Evolutionary conservation across 2,113 vertebrate species (phyloP), one percentile per base, ranked within the genome.

Genomic region (Rhinopomastus cyanomelas): DNA sequence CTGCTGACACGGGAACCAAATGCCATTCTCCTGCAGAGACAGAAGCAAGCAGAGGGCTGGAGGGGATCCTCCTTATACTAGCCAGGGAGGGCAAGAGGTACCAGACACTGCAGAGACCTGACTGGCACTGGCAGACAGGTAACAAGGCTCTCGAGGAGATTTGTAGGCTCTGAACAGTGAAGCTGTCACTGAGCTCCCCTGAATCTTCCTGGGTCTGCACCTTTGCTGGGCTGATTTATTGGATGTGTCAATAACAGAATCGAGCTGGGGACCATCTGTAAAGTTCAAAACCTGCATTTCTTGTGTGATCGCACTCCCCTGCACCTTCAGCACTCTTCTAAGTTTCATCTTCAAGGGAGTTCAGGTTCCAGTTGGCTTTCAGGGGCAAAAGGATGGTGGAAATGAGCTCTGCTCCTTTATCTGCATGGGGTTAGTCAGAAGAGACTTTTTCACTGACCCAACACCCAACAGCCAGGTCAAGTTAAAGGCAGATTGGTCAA

Each of bases 151-250:
- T 44, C 37, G 17, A 30, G 5, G 51, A 65, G 74, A 89, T 87
- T 56, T 79, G 88, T 68, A 62, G 86, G 55, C 86, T 88, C 77
- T 55, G 62, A 92, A n/a, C 16, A 83, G 39, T 65, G 75, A 81
- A 78, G 78, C 73, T 88, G 86, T 32, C 88, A 51, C 46, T 3
- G 22, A 62, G 66, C 71, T 69, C 69, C 66, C 27, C 18, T 65
- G 81, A 91, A 81, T 87, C 81, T 89, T 90, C 68, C 62, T 90
- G 2, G 0, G 16, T 9, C 36, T 81, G 57, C 16, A 42, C 73
- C 55, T 84, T 51, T 59, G 60, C 90, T 26, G 51, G 84, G 36
- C 46, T 84, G 69, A 84, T 90, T 91, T 94, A 86, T 22, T 69
- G 72, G 49, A 81, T 3, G 32, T 78, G 66, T 46, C 90, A 59